These are phyloP conservation scores for Patella pellucida DNA, from an alignment of 2,888 invertebrate species.

Conservation along the genomic window DNA sequence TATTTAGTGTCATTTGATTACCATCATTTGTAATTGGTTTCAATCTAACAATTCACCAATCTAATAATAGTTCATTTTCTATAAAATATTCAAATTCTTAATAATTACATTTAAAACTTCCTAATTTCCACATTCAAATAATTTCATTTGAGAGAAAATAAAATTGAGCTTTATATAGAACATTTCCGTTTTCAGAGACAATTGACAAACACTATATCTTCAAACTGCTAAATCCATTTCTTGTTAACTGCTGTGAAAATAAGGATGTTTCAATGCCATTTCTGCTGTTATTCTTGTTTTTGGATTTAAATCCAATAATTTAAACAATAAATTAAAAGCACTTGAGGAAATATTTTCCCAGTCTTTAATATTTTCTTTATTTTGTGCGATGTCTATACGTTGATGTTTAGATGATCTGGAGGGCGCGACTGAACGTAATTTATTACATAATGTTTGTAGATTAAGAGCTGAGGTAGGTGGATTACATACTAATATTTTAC, in stretches of 20 bases:
- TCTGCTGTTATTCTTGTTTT: constrained; percentile 81
- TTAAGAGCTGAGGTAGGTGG: constrained; percentile 60
- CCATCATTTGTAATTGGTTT: too few species aligned
- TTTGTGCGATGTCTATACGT: constrained; percentile 15
- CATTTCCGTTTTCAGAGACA: too few species aligned
- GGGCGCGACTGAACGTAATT: constrained; percentile 54
- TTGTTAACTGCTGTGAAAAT: constrained; percentile 72
- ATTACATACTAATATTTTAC: constrained; percentile 58
- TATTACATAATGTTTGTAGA: constrained; percentile 68
- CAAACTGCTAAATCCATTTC: too few species aligned
- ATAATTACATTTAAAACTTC: too few species aligned
- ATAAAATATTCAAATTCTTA: too few species aligned
- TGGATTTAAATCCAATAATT: constrained; percentile 85
- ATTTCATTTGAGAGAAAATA: too few species aligned
- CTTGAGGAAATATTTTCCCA: constrained; percentile 74
- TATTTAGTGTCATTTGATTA: too few species aligned
- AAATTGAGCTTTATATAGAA: too few species aligned
- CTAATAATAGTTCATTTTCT: too few species aligned
- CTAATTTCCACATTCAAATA: too few species aligned
- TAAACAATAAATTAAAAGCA: constrained; percentile 82
- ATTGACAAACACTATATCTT: too few species aligned
- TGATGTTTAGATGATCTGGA: constrained; percentile 24
- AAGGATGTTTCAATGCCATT: constrained; percentile 83
- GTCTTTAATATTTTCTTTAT: constrained; percentile 35
- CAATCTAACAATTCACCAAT: too few species aligned